Base-by-base conservation (phyloP, 2,113 vertebrate species). In the Chaetura pelagica region DNA sequence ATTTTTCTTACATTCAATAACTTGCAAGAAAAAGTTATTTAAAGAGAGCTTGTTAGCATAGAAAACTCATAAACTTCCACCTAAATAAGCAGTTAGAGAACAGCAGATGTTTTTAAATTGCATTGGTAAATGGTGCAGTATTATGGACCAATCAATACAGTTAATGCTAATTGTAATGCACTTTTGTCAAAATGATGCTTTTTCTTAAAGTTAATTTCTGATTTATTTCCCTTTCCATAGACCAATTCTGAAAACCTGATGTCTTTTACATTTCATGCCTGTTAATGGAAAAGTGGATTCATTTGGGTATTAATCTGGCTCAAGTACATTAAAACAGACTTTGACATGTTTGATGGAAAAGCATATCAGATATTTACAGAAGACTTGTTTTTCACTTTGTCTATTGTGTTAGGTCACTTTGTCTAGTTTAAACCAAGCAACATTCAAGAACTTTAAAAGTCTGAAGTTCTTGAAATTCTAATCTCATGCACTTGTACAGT, bases 171-270 rank as follows among this genome's bases (percentile, higher is more conserved):
- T 94, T 97, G 71, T 92, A 97, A 96, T 62, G 71, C 66, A 87
- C 52, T 95, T 96, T 89, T 96, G 87, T 97, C 95, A 97, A 96
- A 98, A 96, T 55, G 8, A 55, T 72, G 77, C 18, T 97, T 87
- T 95, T 92, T 87, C 94, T 97, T 95, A 63, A 97, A 96, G 72
- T 94, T 97, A 95, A 96, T 96, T 97, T 97, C 89, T 97, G 85
- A 95, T 97, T 97, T 93, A 89, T 95, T 91, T 89, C 52, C 86
- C 57, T 96, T 97, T 96, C 55, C 38, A 62, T 82, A 88, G 48
- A 96, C 55, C 73, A 89, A 96, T 94, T 96, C 57, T 94, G 90
- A 63, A 96, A 95, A 95, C 48, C 40, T 89, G 66, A 19, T 92
- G 64, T 59, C 74, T 89, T 93, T 90, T 94, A 44, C 40, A 89